phyloP scores from a whole-genome alignment of 2,113 vertebrate genomes.

The Leptocoma aspasia region DNA sequence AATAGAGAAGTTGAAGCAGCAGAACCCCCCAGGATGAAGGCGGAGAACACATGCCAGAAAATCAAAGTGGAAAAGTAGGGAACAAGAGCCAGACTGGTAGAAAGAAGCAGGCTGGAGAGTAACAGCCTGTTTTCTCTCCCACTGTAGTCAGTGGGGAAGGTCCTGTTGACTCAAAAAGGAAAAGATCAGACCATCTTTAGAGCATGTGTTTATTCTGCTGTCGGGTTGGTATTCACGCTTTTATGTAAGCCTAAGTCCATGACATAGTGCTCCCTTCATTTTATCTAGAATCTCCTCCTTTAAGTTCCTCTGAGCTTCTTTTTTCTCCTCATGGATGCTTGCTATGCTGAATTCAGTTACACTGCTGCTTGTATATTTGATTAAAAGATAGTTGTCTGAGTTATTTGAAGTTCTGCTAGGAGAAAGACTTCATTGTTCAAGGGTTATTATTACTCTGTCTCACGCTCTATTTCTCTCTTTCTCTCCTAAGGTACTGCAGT shows the following conservation, averaged over 20 bases:
- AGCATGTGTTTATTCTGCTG: not conserved
- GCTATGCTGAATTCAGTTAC: not conserved
- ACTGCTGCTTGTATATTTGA: constrained; percentile 40
- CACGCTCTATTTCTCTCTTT: constrained; percentile 47
- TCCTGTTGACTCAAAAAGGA: not conserved
- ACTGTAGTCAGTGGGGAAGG: not conserved
- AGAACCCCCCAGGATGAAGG: not conserved
- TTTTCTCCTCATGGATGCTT: not conserved
- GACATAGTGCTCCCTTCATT: not conserved
- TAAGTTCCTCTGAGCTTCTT: not conserved
- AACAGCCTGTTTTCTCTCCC: not conserved
- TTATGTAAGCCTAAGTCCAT: not conserved
- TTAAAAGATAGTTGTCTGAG: constrained; percentile 57
- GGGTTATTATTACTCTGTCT: constrained; percentile 66
- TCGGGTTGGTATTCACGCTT: not conserved
- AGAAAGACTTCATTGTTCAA: constrained; percentile 58
- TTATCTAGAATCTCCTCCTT: not conserved
- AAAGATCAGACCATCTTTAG: not conserved
- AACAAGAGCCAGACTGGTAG: not conserved
- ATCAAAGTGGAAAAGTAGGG: not conserved
- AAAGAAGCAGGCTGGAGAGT: not conserved
- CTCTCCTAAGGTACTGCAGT: constrained; percentile 52
- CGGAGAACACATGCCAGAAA: not conserved
- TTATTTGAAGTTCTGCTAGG: constrained; percentile 53
- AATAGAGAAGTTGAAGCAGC: not conserved